A percentile compares a stretch with the other conserved stretches of the same genome.
Conservation (phyloP, 1,140 invertebrate species). For the Akabosia matsudoensis region DNA sequence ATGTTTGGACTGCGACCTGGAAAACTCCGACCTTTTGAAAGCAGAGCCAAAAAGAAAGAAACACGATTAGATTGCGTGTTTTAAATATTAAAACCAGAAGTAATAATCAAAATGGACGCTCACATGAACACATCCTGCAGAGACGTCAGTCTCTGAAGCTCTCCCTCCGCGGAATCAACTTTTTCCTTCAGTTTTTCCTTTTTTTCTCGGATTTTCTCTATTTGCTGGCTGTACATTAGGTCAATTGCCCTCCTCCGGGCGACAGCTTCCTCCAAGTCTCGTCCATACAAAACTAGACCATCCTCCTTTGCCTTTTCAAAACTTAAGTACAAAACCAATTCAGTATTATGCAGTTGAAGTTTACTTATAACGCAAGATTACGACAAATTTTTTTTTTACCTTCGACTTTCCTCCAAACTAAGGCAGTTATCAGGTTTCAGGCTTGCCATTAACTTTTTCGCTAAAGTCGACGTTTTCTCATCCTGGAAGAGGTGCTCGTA, state of each 20-base stretch:
- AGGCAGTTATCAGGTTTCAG: constrained; percentile 23
- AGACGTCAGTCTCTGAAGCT: too few relatives aligned
- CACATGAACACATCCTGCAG: too few relatives aligned
- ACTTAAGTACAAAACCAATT: constrained; percentile 16
- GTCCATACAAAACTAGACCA: constrained; percentile 16
- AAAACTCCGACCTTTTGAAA: too few relatives aligned
- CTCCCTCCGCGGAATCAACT: background rate
- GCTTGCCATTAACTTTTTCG: constrained; percentile 27
- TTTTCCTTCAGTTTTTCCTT: background rate
- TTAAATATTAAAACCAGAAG: background rate
- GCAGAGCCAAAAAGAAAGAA: too few relatives aligned
- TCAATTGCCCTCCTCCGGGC: background rate
- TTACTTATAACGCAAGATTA: background rate
- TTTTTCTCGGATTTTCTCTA: background rate
- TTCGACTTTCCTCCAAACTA: background rate
- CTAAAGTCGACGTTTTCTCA: constrained; percentile 28
- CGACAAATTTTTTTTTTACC: background rate
- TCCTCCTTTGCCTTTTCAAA: constrained; percentile 19
- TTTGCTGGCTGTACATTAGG: background rate
- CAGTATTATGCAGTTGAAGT: background rate
- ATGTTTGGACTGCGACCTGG: background rate
- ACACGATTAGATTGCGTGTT: too few relatives aligned
- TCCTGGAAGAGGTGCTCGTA: constrained; percentile 43
- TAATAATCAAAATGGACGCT: too few relatives aligned
- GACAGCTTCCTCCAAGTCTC: constrained; percentile 28